A percentile compares a stretch with the other conserved stretches of the same genome.
phyloP scores from a whole-genome alignment of 2,797 vertebrate genomes.

The Zenarchopterus dispar region DNA sequence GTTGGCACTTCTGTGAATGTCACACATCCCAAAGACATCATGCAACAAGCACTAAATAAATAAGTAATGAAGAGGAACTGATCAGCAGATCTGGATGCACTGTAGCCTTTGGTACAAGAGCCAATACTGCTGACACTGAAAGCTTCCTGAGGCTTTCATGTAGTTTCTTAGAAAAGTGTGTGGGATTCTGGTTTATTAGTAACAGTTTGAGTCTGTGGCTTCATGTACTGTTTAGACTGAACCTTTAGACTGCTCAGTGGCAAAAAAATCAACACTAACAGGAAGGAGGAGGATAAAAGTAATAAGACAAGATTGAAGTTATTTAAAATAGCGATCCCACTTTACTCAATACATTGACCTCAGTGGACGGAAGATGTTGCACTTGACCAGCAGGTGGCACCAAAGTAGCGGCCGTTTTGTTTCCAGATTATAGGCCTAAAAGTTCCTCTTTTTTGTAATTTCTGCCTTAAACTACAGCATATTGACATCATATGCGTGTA shows the following conservation, averaged over 20 bases:
- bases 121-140: constrained; percentile 64
- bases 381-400: constrained; percentile 38
- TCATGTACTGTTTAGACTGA: not conserved
- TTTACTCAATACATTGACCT: not conserved
- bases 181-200: constrained; percentile 64
- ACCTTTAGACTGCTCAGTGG: not conserved
- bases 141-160: not conserved
- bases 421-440: not conserved
- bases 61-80: constrained; percentile 71
- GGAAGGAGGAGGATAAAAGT: too few species aligned
- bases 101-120: constrained; percentile 54
- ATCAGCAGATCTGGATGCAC: constrained; percentile 79
- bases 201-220: constrained; percentile 44
- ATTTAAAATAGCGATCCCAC: not conserved
- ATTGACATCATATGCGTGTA: too few species aligned
- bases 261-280: too few species aligned
- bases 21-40: constrained; percentile 12
- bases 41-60: constrained; percentile 42
- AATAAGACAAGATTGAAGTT: too few species aligned
- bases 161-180: constrained; percentile 35
- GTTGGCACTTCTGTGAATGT: constrained; percentile 27
- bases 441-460: not conserved
- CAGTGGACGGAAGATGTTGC: not conserved
- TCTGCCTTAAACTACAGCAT: too few species aligned
- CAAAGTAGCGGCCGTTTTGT: constrained; percentile 1